These are phyloP conservation scores for Heliconius melpomene DNA, from an alignment of 1,140 invertebrate genomes.

Conservation along the genomic window DNA sequence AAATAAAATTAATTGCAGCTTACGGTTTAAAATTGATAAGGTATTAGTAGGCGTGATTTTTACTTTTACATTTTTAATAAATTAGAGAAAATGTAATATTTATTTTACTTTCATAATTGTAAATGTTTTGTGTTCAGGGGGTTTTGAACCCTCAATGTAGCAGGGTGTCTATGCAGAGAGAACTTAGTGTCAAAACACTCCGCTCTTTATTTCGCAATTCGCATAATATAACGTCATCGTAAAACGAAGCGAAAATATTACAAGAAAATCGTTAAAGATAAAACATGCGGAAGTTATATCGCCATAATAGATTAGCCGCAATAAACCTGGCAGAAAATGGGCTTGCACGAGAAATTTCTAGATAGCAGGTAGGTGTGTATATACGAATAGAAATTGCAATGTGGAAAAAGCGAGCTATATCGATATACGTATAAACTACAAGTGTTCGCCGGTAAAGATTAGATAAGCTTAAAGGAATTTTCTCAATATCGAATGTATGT, in stretches of 20 bases:
- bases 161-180: neutral
- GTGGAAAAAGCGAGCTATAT: conserved; percentile 13
- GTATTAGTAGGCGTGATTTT: conserved; percentile 23
- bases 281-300: conserved; percentile 17
- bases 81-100: neutral
- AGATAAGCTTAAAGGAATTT: neutral
- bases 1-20: conserved; percentile 26
- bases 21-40: conserved; percentile 31
- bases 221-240: neutral
- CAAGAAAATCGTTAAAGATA: neutral
- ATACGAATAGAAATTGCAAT: conserved; percentile 6
- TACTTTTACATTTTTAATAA: neutral
- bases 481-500: conserved; percentile 2
- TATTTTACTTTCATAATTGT: neutral
- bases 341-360: conserved; percentile 29
- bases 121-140: no score
- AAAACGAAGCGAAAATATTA: neutral
- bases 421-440: neutral
- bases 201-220: neutral
- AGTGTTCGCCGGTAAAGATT: neutral
- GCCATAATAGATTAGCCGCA: conserved; percentile 23
- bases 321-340: conserved; percentile 24
- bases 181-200: neutral
- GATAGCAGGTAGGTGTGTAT: conserved; percentile 19
- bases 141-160: neutral